phyloP scores from a whole-genome alignment of 1,140 invertebrate genomes.

The Brachionus rotundiformis region DNA sequence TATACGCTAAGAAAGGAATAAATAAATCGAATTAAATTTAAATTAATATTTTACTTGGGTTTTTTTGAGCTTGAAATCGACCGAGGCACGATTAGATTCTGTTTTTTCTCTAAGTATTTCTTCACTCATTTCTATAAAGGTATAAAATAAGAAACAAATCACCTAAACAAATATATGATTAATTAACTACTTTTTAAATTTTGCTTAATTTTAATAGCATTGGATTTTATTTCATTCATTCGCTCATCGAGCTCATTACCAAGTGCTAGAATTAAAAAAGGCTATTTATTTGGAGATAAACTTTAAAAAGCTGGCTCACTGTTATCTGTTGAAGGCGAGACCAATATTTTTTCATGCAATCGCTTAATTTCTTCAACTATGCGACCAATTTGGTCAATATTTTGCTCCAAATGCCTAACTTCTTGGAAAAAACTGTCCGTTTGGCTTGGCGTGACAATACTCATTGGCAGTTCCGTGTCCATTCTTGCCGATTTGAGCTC shows the following conservation, averaged over 20 bases:
- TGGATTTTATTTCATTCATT: slow-evolving; percentile 99
- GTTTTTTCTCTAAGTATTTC: slow-evolving; percentile 98
- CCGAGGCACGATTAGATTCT: slow-evolving; percentile 86
- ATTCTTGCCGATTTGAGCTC: neutral
- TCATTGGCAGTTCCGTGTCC: neutral
- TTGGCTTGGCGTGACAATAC: neutral
- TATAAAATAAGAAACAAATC: neutral
- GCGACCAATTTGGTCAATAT: slow-evolving; percentile 97
- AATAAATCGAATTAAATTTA: neutral
- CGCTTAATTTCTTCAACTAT: slow-evolving; percentile 99
- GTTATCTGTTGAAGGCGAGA: slow-evolving; percentile 96
- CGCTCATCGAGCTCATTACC: slow-evolving; percentile 98
- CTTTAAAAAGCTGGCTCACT: too few species aligned
- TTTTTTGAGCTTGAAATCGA: slow-evolving; percentile 97
- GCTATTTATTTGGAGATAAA: too few species aligned
- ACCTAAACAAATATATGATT: too few species aligned
- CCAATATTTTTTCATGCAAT: slow-evolving; percentile 96
- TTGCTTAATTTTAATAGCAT: slow-evolving; percentile 96
- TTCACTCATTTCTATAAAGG: slow-evolving; percentile 85
- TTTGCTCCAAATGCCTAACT: slow-evolving; percentile 96
- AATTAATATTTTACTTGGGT: slow-evolving; percentile 69
- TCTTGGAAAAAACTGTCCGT: slow-evolving; percentile 55
- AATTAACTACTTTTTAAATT: slow-evolving; percentile 86
- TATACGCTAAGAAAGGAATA: neutral
- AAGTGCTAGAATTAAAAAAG: slow-evolving; percentile 76